Evolutionary conservation across 2,888 invertebrate genomes (phyloP).

Genomic region (Seladonia tumulorum): DNA sequence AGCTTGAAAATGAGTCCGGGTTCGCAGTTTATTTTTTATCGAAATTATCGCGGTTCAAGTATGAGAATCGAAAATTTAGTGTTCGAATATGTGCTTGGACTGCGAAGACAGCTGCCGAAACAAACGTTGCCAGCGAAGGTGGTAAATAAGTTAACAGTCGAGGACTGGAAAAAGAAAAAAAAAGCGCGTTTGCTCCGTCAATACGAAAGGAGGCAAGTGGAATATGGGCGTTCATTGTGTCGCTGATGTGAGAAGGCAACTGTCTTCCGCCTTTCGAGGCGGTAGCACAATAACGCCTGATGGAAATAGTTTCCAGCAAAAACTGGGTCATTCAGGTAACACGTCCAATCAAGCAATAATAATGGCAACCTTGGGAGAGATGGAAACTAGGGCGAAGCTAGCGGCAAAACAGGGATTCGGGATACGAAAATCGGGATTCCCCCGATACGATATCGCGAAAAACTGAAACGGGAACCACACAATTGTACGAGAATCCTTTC

Average conservation of each 20-base stretch:
- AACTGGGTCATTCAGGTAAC: slow-evolving; percentile 59
- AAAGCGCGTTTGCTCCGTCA: background rate
- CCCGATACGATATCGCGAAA: slow-evolving; percentile 43
- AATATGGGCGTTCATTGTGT: slow-evolving; percentile 15
- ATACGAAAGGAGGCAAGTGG: background rate
- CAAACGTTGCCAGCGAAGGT: background rate
- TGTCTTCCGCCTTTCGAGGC: slow-evolving; percentile 43
- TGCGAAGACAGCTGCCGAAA: background rate
- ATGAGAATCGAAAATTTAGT: too few species aligned
- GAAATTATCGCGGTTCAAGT: too few species aligned
- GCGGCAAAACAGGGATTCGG: slow-evolving; percentile 33
- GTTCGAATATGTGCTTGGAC: too few species aligned
- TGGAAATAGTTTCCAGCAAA: slow-evolving; percentile 57
- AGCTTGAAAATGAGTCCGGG: too few species aligned
- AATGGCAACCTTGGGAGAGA: slow-evolving; percentile 55
- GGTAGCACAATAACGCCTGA: slow-evolving; percentile 44
- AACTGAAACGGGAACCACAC: background rate
- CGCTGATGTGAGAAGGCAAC: slow-evolving; percentile 39
- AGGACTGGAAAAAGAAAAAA: background rate
- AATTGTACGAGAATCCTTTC: slow-evolving; percentile 8
- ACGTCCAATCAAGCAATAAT: slow-evolving; percentile 58
- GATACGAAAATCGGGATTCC: slow-evolving; percentile 44
- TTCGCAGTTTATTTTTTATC: too few species aligned
- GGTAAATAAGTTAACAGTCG: background rate
- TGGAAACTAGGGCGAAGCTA: slow-evolving; percentile 51